phyloP scores from a whole-genome alignment of 2,113 vertebrate species.

The Chaetodon trifascialis region DNA sequence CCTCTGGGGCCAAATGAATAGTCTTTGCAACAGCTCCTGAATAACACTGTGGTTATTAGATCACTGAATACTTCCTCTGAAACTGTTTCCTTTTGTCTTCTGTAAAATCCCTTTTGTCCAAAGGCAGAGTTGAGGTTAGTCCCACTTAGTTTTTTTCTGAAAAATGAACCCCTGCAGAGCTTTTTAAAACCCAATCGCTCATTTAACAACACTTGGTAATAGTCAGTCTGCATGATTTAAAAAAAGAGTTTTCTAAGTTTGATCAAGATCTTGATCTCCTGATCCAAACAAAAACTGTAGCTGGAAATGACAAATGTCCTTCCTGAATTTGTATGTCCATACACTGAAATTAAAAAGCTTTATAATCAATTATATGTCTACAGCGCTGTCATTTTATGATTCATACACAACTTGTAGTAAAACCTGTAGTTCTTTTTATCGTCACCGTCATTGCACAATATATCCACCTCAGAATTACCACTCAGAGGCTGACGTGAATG shows the following conservation, averaged over 20 bases:
- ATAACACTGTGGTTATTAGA: conserved; percentile 25
- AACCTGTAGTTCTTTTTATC: neutral
- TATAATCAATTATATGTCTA: neutral
- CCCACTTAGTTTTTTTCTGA: neutral
- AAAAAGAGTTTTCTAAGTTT: neutral
- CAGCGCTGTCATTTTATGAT: neutral
- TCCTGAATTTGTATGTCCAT: neutral
- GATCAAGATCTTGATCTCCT: no score
- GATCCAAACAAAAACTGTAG: neutral
- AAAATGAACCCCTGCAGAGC: neutral
- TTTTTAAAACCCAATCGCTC: neutral
- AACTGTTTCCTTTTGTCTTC: neutral
- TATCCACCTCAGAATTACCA: neutral
- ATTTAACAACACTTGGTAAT: neutral
- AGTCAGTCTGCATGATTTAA: neutral
- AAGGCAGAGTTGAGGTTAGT: neutral
- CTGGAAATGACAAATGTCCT: neutral
- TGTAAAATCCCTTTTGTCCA: conserved; percentile 40
- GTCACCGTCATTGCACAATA: no score
- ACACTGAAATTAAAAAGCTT: neutral
- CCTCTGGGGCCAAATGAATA: conserved; percentile 1
- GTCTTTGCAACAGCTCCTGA: neutral
- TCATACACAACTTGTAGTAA: neutral
- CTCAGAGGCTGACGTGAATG: no score
- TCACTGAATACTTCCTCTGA: conserved; percentile 5